These are phyloP conservation scores for Cosmorhoe ocellata DNA, from an alignment of 2,888 invertebrate species.

Conservation along the genomic window DNA sequence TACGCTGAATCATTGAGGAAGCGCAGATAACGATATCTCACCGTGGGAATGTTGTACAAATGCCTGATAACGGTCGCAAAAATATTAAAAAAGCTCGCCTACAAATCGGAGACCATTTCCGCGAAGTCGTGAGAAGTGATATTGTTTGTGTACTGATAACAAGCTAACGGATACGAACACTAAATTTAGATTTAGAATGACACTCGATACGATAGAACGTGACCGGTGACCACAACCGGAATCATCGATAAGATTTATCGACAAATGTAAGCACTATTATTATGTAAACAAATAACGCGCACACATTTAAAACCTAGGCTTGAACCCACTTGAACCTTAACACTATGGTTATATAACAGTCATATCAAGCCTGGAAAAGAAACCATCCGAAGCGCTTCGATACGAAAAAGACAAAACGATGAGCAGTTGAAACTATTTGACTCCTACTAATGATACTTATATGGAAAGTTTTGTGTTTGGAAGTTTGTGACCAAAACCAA, in stretches of 20 bases:
- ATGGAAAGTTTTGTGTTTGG: too few relatives aligned
- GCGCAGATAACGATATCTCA: conserved; percentile 54
- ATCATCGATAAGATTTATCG: conserved; percentile 20
- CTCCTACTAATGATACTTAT: too few relatives aligned
- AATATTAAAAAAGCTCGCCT: conserved; percentile 53
- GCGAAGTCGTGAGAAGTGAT: conserved; percentile 48
- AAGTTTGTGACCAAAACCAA: too few relatives aligned
- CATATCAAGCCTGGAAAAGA: too few relatives aligned
- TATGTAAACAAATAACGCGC: conserved; percentile 2
- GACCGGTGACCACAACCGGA: conserved; percentile 4
- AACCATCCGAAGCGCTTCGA: too few relatives aligned
- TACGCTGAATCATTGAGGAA: conserved; percentile 52
- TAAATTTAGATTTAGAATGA: conserved; percentile 19
- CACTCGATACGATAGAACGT: conserved; percentile 20
- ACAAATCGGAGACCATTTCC: conserved; percentile 51
- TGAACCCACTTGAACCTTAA: too few relatives aligned
- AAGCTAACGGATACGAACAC: conserved; percentile 17
- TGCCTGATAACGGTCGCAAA: conserved; percentile 41
- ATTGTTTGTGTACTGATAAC: conserved; percentile 37
- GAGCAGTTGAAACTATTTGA: too few relatives aligned
- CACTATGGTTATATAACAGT: too few relatives aligned
- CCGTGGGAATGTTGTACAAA: conserved; percentile 62
- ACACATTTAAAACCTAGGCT: too few relatives aligned
- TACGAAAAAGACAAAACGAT: too few relatives aligned
- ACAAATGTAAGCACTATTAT: conserved; percentile 8